Conservation (phyloP, 2,113 vertebrate species). For the Ursus arctos region DNA sequence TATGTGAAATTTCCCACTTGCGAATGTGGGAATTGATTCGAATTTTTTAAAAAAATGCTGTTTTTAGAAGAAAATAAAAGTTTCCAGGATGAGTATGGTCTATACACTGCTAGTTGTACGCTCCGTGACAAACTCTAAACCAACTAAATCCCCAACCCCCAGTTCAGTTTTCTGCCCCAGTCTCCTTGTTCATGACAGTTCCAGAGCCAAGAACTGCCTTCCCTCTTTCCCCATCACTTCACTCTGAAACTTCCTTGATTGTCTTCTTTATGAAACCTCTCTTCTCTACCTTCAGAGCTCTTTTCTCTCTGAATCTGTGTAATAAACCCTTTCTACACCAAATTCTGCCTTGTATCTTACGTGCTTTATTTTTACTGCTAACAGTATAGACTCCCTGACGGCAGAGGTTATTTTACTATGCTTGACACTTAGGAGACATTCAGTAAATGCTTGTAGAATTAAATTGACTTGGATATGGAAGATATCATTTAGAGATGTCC, state of each 20-base stretch:
- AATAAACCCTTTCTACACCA: background rate
- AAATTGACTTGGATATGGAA: background rate
- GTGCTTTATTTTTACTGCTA: conserved; percentile 23
- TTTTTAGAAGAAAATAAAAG: background rate
- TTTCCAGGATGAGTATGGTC: background rate
- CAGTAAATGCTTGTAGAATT: background rate
- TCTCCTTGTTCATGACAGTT: background rate
- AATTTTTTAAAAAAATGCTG: background rate
- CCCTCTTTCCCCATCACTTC: background rate
- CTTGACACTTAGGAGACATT: background rate
- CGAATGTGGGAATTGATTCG: background rate
- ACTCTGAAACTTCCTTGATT: background rate
- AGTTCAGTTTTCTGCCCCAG: background rate
- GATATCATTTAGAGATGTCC: background rate
- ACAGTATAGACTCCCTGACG: background rate
- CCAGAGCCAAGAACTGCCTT: background rate
- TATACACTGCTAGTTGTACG: background rate
- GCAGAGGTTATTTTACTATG: background rate
- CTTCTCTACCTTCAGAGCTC: conserved; percentile 51
- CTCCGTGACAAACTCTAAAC: background rate
- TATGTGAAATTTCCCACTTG: background rate
- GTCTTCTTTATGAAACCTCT: conserved; percentile 51
- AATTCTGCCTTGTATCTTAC: conserved; percentile 48
- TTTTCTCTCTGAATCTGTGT: conserved; percentile 67
- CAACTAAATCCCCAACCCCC: background rate